phyloP scores from a whole-genome alignment of 1,140 invertebrate genomes.

The Pectinophora gossypiella region DNA sequence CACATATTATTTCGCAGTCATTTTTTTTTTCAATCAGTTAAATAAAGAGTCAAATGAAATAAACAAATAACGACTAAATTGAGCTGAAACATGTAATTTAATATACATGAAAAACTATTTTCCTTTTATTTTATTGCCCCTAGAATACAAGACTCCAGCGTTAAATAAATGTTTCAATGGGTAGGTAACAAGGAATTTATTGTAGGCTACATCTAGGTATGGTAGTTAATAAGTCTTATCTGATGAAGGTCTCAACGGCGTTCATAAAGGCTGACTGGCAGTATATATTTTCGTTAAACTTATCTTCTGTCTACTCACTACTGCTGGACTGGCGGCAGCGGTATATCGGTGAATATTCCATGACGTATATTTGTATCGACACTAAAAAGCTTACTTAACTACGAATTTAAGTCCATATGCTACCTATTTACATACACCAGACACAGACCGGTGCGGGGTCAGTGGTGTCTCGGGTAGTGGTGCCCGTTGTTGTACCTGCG shows the following conservation, averaged over 20 bases:
- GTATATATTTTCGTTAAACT: background rate
- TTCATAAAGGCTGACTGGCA: background rate
- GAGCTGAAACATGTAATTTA: too few relatives aligned
- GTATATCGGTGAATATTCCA: conserved; percentile 1
- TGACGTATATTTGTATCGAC: conserved; percentile 3
- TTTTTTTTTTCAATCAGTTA: background rate
- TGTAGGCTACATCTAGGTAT: background rate
- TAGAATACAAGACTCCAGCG: too few relatives aligned
- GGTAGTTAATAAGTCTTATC: background rate
- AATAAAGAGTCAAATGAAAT: background rate
- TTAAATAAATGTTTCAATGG: background rate
- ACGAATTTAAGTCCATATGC: conserved; percentile 34
- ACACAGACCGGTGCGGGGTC: conserved; percentile 39
- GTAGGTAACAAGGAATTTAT: background rate
- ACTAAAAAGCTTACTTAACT: conserved; percentile 17
- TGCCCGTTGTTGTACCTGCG: conserved; percentile 55
- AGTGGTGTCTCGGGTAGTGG: conserved; percentile 61
- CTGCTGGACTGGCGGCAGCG: conserved; percentile 11
- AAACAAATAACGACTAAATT: background rate
- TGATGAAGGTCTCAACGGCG: background rate
- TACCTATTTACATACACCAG: conserved; percentile 41
- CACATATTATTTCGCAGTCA: background rate
- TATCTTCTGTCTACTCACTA: background rate
- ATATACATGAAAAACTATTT: too few relatives aligned
- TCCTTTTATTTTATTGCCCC: too few relatives aligned